Conservation (phyloP, 2,888 invertebrate genomes). For the Lasioglossum vierecki region DNA sequence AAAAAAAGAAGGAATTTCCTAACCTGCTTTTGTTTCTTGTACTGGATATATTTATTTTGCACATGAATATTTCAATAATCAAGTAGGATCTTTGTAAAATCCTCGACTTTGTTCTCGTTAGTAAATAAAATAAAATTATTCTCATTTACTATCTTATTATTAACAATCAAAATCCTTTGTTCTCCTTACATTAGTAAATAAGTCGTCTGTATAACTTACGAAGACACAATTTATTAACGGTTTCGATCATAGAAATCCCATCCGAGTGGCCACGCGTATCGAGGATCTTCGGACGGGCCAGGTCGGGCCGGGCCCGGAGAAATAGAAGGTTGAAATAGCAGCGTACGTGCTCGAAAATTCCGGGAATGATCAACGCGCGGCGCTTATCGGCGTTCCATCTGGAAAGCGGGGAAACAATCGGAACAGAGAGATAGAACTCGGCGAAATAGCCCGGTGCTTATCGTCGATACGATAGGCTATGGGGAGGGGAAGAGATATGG, state of each 20-base stretch:
- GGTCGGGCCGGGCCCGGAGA: not conserved
- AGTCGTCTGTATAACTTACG: not conserved
- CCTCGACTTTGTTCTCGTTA: not conserved
- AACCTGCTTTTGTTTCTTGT: too few species aligned
- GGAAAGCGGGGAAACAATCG: conserved; percentile 47
- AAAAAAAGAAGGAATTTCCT: too few species aligned
- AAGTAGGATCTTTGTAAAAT: not conserved
- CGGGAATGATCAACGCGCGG: conserved; percentile 43
- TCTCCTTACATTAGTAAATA: not conserved
- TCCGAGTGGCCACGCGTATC: not conserved
- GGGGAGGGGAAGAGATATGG: not conserved
- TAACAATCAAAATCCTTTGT: too few species aligned
- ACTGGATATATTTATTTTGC: too few species aligned
- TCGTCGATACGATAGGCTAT: conserved; percentile 34
- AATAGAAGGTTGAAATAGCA: conserved; percentile 49
- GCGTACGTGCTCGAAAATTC: conserved; percentile 41
- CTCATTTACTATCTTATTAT: too few species aligned
- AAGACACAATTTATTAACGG: not conserved
- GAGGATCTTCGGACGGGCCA: conserved; percentile 39
- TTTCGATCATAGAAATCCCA: not conserved
- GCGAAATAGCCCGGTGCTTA: conserved; percentile 54
- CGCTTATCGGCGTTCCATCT: conserved; percentile 49
- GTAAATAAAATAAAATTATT: too few species aligned
- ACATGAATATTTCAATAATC: too few species aligned
- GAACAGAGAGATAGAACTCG: conserved; percentile 45